Evolutionary conservation across 2,888 invertebrate species (phyloP), one percentile per base, ranked within the genome.

Genomic region (Cephus spinipes): DNA sequence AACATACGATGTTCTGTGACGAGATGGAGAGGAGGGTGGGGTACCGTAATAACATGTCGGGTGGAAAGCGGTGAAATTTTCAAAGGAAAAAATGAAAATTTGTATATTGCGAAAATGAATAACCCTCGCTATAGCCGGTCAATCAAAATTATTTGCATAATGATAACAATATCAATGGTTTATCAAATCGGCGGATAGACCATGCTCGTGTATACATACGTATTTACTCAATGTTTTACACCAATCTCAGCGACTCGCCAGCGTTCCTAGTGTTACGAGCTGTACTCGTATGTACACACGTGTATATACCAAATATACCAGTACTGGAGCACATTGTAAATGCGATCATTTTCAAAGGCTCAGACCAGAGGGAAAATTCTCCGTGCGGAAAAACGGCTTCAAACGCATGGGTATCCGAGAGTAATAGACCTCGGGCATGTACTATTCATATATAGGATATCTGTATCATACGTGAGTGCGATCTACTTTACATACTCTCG

Each of bases 271-370:
- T 40, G 23, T 4, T 73, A 73, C 11, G 15, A 6, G 71, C 32
- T 33, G 32, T 31, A 11, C 32, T 31, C 71, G 71, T 31, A 40
- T 15, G 23, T 68, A n/a, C 33, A 68, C 11, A 31, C 23, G 1
- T 32, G 32, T 35, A 32, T n/a, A 12, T 35, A 30, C 34, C 15
- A 55, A 35, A 32, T n/a, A 12, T 35, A 30, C 34, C 15, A 55
- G 68, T 74, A 34, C 68, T 33, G 68, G 31, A 55, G 77, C n/a
- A 71, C 23, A 77, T 55, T 69, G 77, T 71, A 36, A 69, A 77
- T 75, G 77, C 35, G 77, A 77, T 77, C 32, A 69, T 75, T 77
- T 75, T 77, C 77, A 77, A 77, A 77, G 77, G 77, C 34, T 68
- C 11, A 74, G 34, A 77, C 77, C 77, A 40, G 77, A 73, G 77